These are phyloP conservation scores for Drymodes brunneopygia DNA, from an alignment of 2,113 vertebrate species.

Conservation along the genomic window DNA sequence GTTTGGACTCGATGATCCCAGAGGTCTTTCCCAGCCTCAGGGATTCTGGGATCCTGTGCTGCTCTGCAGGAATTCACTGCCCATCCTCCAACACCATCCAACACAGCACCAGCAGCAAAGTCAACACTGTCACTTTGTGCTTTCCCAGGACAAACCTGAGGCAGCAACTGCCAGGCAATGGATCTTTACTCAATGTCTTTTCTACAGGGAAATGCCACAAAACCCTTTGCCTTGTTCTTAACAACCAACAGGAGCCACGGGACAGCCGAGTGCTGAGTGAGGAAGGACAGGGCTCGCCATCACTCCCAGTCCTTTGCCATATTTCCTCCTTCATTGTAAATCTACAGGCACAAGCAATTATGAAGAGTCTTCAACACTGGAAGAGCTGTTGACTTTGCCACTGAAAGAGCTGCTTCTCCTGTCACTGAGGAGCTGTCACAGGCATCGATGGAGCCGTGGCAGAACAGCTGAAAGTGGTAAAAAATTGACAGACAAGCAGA, in stretches of 20 bases:
- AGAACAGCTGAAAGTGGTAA: not conserved
- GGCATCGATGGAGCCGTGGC: not conserved
- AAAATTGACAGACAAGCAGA: not conserved
- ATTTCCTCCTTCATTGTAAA: not conserved
- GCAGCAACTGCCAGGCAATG: not conserved
- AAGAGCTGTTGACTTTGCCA: not conserved
- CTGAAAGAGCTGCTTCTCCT: not conserved
- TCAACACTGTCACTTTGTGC: not conserved
- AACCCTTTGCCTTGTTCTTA: not conserved
- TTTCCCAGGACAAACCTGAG: not conserved
- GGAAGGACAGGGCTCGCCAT: not conserved
- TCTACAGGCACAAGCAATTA: not conserved
- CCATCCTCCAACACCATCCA: not conserved
- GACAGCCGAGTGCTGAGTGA: not conserved
- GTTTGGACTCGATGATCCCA: not conserved
- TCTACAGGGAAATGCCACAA: not conserved
- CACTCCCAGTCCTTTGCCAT: not conserved
- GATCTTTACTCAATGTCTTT: not conserved
- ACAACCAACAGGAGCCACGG: not conserved
- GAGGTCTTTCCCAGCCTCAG: not conserved
- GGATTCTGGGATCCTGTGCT: not conserved
- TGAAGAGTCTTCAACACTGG: not conserved
- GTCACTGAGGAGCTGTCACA: slow-evolving; percentile 24
- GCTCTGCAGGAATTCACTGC: not conserved
- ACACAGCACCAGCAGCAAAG: not conserved